These are phyloP conservation scores for Sanderia malayensis DNA, from an alignment of 30 jellyfish, hydroid and myxozoan genomes.

Conservation along the genomic window DNA sequence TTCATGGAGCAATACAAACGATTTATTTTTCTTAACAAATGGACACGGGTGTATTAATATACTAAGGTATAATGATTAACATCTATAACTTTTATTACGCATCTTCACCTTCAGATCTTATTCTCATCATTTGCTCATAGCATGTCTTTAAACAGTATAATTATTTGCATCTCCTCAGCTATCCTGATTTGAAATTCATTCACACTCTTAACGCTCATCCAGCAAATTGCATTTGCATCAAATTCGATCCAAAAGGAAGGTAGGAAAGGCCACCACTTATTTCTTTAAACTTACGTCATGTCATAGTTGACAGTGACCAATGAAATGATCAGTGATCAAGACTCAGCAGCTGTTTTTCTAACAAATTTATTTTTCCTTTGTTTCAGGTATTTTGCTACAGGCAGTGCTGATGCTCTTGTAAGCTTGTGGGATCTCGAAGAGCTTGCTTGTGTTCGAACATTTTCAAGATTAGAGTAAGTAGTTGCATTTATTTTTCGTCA, in stretches of 20 bases:
- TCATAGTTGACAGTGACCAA: no score
- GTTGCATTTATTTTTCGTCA: no score
- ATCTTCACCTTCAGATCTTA: neutral
- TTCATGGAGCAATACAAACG: conserved; percentile 96
- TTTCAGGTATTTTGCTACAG: conserved; percentile 94
- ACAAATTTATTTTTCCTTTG: no score
- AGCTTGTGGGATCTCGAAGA: conserved; percentile 96
- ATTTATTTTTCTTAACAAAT: conserved; percentile 54
- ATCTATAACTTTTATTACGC: no score
- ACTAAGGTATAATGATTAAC: conserved; percentile 69
- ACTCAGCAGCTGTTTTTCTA: no score
- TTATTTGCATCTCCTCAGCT: conserved; percentile 65
- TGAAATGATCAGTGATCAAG: no score
- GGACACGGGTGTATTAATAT: conserved; percentile 95
- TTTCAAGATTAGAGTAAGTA: conserved; percentile 95
- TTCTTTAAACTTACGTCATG: no score
- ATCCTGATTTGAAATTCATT: conserved; percentile 79
- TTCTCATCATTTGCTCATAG: no score
- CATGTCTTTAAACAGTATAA: no score
- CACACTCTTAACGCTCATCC: conserved; percentile 95
- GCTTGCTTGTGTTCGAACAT: conserved; percentile 83
- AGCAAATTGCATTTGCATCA: conserved; percentile 93
- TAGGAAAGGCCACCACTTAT: no score
- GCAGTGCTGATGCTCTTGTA: conserved; percentile 99
- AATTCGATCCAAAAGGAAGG: conserved; percentile 98